Base-by-base conservation (phyloP, 1,140 invertebrate genomes). In the Cryptotermes secundus region DNA sequence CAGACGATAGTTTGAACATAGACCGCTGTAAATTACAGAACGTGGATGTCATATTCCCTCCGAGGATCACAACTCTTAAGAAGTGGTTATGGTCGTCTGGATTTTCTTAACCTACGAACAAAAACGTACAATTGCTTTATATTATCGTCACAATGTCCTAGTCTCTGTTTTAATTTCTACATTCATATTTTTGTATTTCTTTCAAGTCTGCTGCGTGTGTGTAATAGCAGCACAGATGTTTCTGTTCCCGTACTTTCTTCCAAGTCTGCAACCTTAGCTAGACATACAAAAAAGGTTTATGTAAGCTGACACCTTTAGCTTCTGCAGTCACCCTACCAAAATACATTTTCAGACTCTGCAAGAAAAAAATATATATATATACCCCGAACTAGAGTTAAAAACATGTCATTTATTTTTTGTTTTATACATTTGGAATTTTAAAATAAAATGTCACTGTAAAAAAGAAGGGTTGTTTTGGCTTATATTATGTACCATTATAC, bases 371-470 rank as follows among this genome's bases (percentile, higher is more conserved):
- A 3, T 72, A 72, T 16, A n/a, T 14, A 4, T 16, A 72, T 26
- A 72, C 59, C 16, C 31, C 0, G 31, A 72, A n/a, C n/a, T n/a
- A n/a, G n/a, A n/a, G n/a, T n/a, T n/a, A n/a, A 19, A 72, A 72
- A 72, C 26, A 6, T 72, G 59, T 31, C 59, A 72, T 72, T 72
- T 72, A 72, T 72, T 72, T 72, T n/a, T n/a, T 9, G 26, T n/a
- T 7, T 72, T 31, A 31, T 31, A 72, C 26, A 31, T 3, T n/a
- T 72, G 59, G 59, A 72, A 72, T 72, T 72, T 14, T 72, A 31
- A 72, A 72, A 72, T 72, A 31, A 31, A 72, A n/a, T 72, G 59
- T 72, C 59, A 72, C 31, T 72, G 59, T 72, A 72, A 72, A 72
- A 72, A 72, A 72, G 59, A 3, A 72, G 59, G 59, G 59, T 72